Evolutionary conservation across 1,140 invertebrate species (phyloP).

Genomic region (Arctopsyche grandis): DNA sequence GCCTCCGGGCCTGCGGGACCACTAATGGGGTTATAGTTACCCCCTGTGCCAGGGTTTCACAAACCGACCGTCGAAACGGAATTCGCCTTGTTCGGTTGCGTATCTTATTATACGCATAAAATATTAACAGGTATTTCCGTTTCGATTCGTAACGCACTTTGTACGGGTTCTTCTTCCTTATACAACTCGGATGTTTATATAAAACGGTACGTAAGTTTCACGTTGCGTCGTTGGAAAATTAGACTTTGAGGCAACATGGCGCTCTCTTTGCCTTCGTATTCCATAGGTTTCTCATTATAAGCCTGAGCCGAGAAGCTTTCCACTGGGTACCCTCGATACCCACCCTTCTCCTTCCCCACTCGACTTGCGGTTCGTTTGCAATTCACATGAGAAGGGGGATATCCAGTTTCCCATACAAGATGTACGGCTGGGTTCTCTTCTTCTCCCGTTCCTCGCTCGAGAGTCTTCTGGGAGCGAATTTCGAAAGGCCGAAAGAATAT

Average conservation of each 20-base stretch:
- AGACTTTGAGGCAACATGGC: not conserved
- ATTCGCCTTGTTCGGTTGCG: too few species aligned
- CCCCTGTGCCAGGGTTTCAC: conserved; percentile 13
- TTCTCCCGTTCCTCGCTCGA: conserved; percentile 6
- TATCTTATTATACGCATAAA: too few species aligned
- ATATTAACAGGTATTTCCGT: too few species aligned
- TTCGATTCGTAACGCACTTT: not conserved
- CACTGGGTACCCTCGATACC: not conserved
- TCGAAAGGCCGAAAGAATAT: conserved; percentile 30
- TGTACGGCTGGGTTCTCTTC: not conserved
- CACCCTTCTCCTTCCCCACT: not conserved
- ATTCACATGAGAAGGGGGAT: conserved; percentile 38
- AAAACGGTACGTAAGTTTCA: not conserved
- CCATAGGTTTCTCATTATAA: conserved; percentile 12
- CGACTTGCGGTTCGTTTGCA: conserved; percentile 42
- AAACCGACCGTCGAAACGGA: not conserved
- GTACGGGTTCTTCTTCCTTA: not conserved
- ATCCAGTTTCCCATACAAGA: conserved; percentile 37
- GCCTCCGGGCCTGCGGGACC: not conserved
- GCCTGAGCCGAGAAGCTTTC: not conserved
- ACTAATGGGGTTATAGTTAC: conserved; percentile 34
- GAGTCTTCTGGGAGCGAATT: conserved; percentile 30
- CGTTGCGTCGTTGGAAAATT: not conserved
- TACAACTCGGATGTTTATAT: not conserved
- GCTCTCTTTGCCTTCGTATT: not conserved